Base-by-base conservation (phyloP, 2,888 invertebrate species). In the Mesorhabditis belari region DNA sequence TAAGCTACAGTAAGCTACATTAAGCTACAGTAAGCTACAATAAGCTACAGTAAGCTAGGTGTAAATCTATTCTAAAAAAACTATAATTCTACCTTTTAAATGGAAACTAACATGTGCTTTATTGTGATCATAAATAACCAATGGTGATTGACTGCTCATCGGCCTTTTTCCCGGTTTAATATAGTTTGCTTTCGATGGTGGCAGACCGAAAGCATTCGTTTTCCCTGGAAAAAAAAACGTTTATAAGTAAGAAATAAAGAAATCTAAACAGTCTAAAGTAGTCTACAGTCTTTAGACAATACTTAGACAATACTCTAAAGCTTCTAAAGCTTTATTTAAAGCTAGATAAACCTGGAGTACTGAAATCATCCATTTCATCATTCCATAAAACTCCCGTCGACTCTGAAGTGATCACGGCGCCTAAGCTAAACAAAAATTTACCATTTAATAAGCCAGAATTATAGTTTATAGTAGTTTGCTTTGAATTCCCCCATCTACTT, bases 351-450 rank as follows among this genome's bases (percentile, higher is more conserved):
- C 72, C 72, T 0, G 89, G 89, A 3, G 88, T 85, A 0, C 89
- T 88, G 82, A 95, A 96, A 81, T 92, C 92, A 77, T 92, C 90
- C 91, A 92, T 92, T 79, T 89, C 88, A 76, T 90, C 88, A 82
- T 92, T 92, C 82, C 91, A 88, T 19, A 95, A 85, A n/a, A 96
- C 89, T 0, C 94, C 95, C 0, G 92, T 89, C 58, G 86, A 86
- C 27, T 80, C 81, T 0, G 91, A 91, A 0, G 87, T 85, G 19
- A 89, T 83, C 66, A 87, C 87, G 19, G 89, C 86, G 2, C 94
- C 94, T 84, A 92, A 90, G 75, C 92, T 92, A 81, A 12, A 83
- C 82, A 19, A 17, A 9, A 21, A 4, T 49, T 1, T 2, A n/a
- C 44, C 56, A 5, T 54, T 49, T 49, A 50, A 57, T 50, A 57